phyloP scores from a whole-genome alignment of 2,888 invertebrate genomes.

The Cantharis rufa region DNA sequence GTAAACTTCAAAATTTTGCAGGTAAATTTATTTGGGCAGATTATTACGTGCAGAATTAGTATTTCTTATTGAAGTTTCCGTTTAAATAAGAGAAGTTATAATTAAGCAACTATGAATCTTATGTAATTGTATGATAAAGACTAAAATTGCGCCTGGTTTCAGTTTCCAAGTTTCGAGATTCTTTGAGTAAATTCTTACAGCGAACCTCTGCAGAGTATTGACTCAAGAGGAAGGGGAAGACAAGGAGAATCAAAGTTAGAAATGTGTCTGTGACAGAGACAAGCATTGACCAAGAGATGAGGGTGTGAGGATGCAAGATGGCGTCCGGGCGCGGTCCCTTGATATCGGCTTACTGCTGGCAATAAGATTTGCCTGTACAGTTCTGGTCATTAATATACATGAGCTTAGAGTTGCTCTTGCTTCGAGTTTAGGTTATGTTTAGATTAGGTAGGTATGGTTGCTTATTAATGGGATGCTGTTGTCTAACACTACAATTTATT shows the following conservation, averaged over 20 bases:
- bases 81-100: not conserved
- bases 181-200: conserved; percentile 52
- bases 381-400: conserved; percentile 56
- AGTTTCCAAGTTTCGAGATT: conserved; percentile 43
- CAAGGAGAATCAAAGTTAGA: conserved; percentile 35
- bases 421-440: conserved; percentile 40
- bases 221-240: conserved; percentile 51
- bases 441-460: conserved; percentile 36
- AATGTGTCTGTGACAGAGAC: conserved; percentile 43
- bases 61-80: not conserved
- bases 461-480: conserved; percentile 13
- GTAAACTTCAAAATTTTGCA: not conserved
- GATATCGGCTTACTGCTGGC: conserved; percentile 55
- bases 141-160: conserved; percentile 10
- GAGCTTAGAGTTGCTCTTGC: conserved; percentile 45
- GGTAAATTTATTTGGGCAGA: not conserved
- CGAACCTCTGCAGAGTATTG: conserved; percentile 53
- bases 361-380: conserved; percentile 56
- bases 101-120: not conserved
- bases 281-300: conserved; percentile 41
- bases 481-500: conserved; percentile 7
- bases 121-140: not conserved
- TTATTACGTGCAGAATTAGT: not conserved
- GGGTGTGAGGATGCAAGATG: conserved; percentile 51
- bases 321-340: conserved; percentile 54